Percentiles rank a stretch among this genome's conserved stretches.
Evolutionary conservation across 2,888 invertebrate genomes (phyloP).

Genomic region (Masnerella sp.): DNA sequence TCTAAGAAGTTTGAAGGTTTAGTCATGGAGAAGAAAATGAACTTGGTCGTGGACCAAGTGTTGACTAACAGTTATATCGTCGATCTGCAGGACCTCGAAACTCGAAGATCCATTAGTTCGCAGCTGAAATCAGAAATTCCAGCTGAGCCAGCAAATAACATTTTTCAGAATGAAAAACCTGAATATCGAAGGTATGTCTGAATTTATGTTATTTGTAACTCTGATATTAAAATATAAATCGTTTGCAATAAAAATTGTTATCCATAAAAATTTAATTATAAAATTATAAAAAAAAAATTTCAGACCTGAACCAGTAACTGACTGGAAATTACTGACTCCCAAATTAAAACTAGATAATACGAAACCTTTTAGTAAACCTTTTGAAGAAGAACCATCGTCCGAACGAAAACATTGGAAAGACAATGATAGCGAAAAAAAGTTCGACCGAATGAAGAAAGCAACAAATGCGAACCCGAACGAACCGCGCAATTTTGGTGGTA

Average conservation of each 20-base stretch:
- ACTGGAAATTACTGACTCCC: conserved; percentile 23
- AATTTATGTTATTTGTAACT: background rate
- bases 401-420: conserved; percentile 65
- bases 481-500: too few species aligned
- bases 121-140: conserved; percentile 30
- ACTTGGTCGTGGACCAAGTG: conserved; percentile 80
- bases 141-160: conserved; percentile 9
- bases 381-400: conserved; percentile 7
- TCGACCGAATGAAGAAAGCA: conserved; percentile 61
- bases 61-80: conserved; percentile 80
- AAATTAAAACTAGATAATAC: conserved; percentile 19
- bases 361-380: conserved; percentile 8
- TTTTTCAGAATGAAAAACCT: conserved; percentile 8
- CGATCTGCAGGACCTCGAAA: conserved; percentile 80
- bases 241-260: background rate
- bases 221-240: background rate
- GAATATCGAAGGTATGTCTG: conserved; percentile 53
- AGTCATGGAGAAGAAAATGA: conserved; percentile 82
- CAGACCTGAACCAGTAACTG: conserved; percentile 4
- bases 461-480: conserved; percentile 38
- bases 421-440: conserved; percentile 68
- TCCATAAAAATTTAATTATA: background rate
- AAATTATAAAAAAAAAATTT: conserved; percentile 6
- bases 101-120: conserved; percentile 9
- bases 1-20: conserved; percentile 84